Evolutionary conservation across 1,140 invertebrate genomes (phyloP), one percentile per base, ranked within the genome.

Genomic region (Eueides isabella): DNA sequence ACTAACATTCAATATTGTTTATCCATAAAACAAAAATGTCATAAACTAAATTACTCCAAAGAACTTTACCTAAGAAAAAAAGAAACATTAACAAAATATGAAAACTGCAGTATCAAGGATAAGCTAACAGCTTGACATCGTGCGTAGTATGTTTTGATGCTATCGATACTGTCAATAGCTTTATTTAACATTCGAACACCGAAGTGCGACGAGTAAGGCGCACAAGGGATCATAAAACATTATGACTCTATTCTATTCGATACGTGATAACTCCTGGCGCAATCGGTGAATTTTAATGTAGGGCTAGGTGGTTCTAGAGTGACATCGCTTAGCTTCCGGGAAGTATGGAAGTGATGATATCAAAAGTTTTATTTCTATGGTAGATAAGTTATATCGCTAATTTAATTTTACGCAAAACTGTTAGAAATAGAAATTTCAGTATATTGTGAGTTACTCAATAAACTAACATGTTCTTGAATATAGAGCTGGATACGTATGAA

Each of bases 221-320:
- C 79, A 92, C 91, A 92, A 92, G 90, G 85, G 91, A 84, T 90
- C 86, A 84, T 92, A 86, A 92, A 92, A 91, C 87, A 89, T 92
- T 89, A 92, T 92, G 76, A 82, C 83, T 92, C 91, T 88, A 92
- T 92, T 92, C 90, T 92, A 91, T 91, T 90, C 84, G 86, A 85
- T 89, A 92, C 91, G 90, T 92, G 91, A 86, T 89, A 85, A 87
- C 85, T 88, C 88, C 86, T 83, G 86, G 85, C 85, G 84, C 84
- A 88, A 84, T 80, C 80, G 71, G 82, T 89, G 91, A 87, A 92
- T 92, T 85, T 86, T 92, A 92, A 92, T 92, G 87, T 87, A 86
- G 86, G 86, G 84, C 85, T 84, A 44, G 71, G 64, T 80, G 80
- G 76, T 76, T 80, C 73, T 80, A 80, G 77, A 80, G 76, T 84